Conservation (phyloP, 2,113 vertebrate species). For the Ciconia maguari region DNA sequence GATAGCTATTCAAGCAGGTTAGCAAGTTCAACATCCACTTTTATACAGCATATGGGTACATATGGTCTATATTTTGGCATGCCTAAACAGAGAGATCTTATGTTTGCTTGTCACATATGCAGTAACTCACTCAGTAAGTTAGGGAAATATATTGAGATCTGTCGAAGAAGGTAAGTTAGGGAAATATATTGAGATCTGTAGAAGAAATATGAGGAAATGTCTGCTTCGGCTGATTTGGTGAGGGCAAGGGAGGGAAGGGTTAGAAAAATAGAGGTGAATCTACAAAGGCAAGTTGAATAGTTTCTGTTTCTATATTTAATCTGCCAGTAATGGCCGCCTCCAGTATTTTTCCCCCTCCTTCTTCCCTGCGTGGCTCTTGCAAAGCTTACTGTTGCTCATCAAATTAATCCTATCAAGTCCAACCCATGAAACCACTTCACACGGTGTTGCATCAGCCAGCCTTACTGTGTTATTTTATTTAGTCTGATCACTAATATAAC, state of each 20-base stretch:
- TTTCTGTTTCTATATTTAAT: background rate
- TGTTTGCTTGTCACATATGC: background rate
- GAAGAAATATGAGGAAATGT: background rate
- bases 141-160: too few species aligned
- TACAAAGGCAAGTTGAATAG: background rate
- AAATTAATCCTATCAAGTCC: background rate
- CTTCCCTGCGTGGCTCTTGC: background rate
- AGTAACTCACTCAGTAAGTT: background rate
- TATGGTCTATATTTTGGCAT: background rate
- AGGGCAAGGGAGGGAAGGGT: background rate
- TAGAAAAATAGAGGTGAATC: background rate
- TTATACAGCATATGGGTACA: too few species aligned
- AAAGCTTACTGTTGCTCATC: background rate
- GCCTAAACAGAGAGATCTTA: too few species aligned
- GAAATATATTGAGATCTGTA: too few species aligned
- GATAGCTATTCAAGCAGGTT: background rate
- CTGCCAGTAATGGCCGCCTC: background rate
- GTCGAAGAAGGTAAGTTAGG: background rate
- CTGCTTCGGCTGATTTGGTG: background rate
- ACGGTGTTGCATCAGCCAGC: background rate
- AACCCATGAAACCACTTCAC: background rate
- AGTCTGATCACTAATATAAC: background rate
- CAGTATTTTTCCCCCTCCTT: rapidly evolving
- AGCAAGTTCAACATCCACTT: background rate
- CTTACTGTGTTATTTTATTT: background rate